Evolutionary conservation across 2,113 vertebrate species (phyloP), one percentile per base, ranked within the genome.

Genomic region (Festucalex cinctus): DNA sequence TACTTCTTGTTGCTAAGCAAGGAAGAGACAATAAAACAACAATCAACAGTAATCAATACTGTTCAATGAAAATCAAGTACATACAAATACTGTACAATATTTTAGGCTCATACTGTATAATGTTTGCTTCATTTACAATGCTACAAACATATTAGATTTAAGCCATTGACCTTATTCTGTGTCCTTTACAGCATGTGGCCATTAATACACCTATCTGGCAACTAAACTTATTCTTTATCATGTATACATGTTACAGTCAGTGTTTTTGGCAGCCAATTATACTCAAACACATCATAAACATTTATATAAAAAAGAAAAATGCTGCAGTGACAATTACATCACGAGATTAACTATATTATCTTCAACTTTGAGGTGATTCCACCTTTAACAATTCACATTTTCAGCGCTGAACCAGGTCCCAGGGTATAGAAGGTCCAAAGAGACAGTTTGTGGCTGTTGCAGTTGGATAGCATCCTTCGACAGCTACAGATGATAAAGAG

Each of bases 391-490:
- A 54, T 54, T 54, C 19, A 9, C 48, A 22, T 59, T 37, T 36
- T 59, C 57, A 62, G 60, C 22, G 12, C 73, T 88, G 88, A 51
- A 87, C 81, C 1, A 90, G 78, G 69, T 90, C 88, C 86, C 86
- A 90, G 43, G 49, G 70, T 63, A 86, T 78, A 12, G 35, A 32
- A 13, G 73, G 72, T 39, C 26, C 59, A 22, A 53, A 51, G 17
- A 60, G 37, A 32, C 22, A 58, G 35, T 17, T n/a, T 35, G 17
- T 56, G 57, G 10, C 37, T 16, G 37, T 19, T 28, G 14, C 2
- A 5, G 58, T 56, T 28, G 71, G 65, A 59, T 63, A 63, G 39
- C 13, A 43, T 62, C 8, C 39, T n/a, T 63, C 32, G 37, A 67
- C 67, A 44, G 0, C 24, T 12, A 28, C 51, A 5, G 2, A 36